Percentiles rank a stretch among this genome's conserved stretches.
Evolutionary conservation across 1,140 invertebrate species (phyloP).

Genomic region (Drosophila sproati): DNA sequence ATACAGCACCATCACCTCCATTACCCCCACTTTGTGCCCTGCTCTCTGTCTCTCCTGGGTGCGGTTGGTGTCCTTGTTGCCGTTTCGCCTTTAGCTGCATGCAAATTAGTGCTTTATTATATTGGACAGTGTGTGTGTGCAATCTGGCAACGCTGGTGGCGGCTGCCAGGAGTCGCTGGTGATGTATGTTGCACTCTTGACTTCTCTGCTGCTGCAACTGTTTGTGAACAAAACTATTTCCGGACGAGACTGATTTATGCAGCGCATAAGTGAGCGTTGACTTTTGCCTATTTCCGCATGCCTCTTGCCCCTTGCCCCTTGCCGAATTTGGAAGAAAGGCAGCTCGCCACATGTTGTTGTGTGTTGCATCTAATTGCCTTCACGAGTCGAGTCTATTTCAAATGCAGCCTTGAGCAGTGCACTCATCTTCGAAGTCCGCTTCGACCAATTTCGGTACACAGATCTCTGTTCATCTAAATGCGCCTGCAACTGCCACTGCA

Average conservation of each 20-base stretch:
- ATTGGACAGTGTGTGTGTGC: slow-evolving; percentile 29
- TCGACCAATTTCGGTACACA: not conserved
- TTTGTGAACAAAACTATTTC: slow-evolving; percentile 62
- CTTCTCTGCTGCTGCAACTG: slow-evolving; percentile 37
- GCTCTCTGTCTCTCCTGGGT: not conserved
- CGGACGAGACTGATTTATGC: slow-evolving; percentile 69
- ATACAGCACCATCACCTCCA: slow-evolving; percentile 44
- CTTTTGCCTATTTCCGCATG: slow-evolving; percentile 45
- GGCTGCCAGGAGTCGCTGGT: slow-evolving; percentile 22
- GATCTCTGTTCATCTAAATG: not conserved
- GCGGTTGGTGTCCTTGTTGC: slow-evolving; percentile 24
- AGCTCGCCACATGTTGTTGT: slow-evolving; percentile 9
- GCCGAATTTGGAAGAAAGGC: not conserved
- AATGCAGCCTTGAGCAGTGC: not conserved
- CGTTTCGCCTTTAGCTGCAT: slow-evolving; percentile 43
- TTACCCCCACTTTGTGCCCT: not conserved
- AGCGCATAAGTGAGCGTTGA: slow-evolving; percentile 41
- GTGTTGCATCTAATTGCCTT: slow-evolving; percentile 7
- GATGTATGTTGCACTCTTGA: slow-evolving; percentile 64
- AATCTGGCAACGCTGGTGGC: slow-evolving; percentile 55
- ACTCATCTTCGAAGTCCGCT: not conserved
- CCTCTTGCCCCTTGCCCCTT: not conserved
- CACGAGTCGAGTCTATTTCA: not conserved
- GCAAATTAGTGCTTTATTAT: slow-evolving; percentile 81
- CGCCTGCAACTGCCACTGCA: not conserved